A percentile compares a stretch with the other conserved stretches of the same genome.
phyloP scores from a whole-genome alignment of 2,888 invertebrate species.

The Ophion ellenae region DNA sequence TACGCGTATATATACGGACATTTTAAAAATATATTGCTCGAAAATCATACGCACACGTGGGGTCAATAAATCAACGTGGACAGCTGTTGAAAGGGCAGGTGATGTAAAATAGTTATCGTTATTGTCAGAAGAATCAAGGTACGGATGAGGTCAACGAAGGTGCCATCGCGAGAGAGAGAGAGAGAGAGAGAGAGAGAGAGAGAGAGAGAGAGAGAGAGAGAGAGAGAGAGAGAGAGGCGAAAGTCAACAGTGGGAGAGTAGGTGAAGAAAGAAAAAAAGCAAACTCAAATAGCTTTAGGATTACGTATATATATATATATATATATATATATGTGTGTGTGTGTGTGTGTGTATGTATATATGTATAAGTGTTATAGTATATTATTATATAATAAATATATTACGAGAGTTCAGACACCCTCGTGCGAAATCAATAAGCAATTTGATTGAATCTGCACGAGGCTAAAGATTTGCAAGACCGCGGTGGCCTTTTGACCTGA shows the following conservation, averaged over 20 bases:
- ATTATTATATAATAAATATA: constrained; percentile 38
- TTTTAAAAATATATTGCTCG: constrained; percentile 22
- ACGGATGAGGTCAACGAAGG: constrained; percentile 40
- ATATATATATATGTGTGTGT: background rate
- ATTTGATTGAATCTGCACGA: constrained; percentile 65
- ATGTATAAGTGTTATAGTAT: background rate
- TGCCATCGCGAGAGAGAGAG: constrained; percentile 42
- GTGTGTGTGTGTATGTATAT: background rate
- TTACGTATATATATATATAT: constrained; percentile 8
- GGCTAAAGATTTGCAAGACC: constrained; percentile 40
- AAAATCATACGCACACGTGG: constrained; percentile 2
- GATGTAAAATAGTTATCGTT: constrained; percentile 62
- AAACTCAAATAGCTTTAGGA: constrained; percentile 29
- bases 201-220: background rate
- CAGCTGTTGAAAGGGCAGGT: constrained; percentile 70
- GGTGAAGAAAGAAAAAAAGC: constrained; percentile 19
- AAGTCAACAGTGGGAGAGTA: constrained; percentile 35
- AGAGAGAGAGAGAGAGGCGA: background rate
- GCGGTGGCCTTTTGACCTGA: constrained; percentile 54
- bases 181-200: background rate
- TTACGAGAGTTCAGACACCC: constrained; percentile 42
- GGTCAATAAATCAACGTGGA: constrained; percentile 68
- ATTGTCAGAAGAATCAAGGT: constrained; percentile 16
- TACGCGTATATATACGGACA: background rate
- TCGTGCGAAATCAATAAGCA: constrained; percentile 68